phyloP scores from a whole-genome alignment of 2,797 vertebrate genomes.

The Enteromius radiatus region DNA sequence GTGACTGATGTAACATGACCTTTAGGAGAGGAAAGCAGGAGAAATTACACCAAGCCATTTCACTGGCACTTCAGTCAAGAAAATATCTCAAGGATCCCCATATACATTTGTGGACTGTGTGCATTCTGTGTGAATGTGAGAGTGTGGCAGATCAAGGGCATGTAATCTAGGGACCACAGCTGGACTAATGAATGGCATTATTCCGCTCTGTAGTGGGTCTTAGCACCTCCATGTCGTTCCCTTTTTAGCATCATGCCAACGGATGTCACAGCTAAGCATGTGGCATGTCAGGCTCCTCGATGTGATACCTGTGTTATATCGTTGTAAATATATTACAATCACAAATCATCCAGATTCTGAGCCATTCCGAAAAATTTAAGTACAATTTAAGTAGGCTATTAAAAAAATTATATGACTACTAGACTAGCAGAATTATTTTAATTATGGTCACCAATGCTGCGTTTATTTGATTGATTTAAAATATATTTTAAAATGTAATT shows the following conservation, averaged over 20 bases:
- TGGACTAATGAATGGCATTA: conserved; percentile 44
- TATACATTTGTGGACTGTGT: background rate
- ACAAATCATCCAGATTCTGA: background rate
- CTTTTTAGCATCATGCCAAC: conserved; percentile 41
- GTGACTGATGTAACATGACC: background rate
- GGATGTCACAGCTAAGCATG: conserved; percentile 27
- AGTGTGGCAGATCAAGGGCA: conserved; percentile 25
- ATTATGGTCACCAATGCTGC: no score
- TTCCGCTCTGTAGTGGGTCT: conserved; percentile 43
- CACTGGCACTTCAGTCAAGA: background rate
- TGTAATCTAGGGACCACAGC: conserved; percentile 41
- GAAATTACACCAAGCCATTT: background rate
- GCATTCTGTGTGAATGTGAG: conserved; percentile 1
- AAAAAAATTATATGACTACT: background rate
- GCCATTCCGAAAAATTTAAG: background rate
- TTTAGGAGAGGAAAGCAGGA: background rate
- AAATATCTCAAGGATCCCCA: background rate
- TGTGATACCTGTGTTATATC: conserved; percentile 9
- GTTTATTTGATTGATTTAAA: no score
- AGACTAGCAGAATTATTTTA: no score
- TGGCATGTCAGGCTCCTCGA: background rate
- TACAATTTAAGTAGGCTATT: no score
- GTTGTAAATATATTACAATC: background rate
- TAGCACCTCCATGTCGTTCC: conserved; percentile 39
- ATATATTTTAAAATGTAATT: no score